phyloP scores from a whole-genome alignment of 2,113 vertebrate genomes.

The Chlorodrepanis virens region DNA sequence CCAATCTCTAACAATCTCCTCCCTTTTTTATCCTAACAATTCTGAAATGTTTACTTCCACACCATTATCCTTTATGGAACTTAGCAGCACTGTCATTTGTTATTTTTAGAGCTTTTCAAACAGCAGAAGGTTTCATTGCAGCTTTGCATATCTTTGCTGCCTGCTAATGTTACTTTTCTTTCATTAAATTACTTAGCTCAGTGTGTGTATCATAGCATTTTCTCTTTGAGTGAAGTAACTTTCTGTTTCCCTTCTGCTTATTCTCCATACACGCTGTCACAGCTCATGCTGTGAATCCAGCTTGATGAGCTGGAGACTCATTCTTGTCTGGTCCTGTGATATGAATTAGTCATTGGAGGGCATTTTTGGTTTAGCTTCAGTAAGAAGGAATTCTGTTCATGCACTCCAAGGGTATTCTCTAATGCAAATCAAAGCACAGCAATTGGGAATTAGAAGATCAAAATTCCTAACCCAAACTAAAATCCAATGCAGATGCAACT shows the following conservation, averaged over 20 bases:
- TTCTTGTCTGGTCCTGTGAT: not conserved
- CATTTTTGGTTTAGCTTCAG: not conserved
- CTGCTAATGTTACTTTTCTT: not conserved
- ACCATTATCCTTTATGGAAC: conserved; percentile 37
- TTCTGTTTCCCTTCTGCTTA: conserved; percentile 19
- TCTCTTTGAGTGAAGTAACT: not conserved
- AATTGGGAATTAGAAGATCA: not conserved
- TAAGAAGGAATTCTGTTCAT: not conserved
- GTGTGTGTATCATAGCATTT: not conserved
- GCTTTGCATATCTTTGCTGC: conserved; percentile 28
- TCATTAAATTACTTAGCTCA: not conserved
- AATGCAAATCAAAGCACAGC: not conserved
- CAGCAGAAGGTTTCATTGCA: conserved; percentile 11
- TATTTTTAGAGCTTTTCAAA: conserved; percentile 55
- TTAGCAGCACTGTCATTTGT: conserved; percentile 11
- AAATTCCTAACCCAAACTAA: not conserved
- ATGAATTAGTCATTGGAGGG: not conserved
- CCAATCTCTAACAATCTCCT: not conserved
- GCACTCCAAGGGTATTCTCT: not conserved
- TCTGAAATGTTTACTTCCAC: conserved; percentile 37
- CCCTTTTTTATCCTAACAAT: conserved; percentile 8
- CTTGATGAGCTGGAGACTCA: not conserved
- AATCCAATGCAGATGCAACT: not conserved
- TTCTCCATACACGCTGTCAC: not conserved
- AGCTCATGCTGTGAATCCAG: not conserved